Conservation (phyloP, 2,797 vertebrate species). For the Glossophaga mutica region DNA sequence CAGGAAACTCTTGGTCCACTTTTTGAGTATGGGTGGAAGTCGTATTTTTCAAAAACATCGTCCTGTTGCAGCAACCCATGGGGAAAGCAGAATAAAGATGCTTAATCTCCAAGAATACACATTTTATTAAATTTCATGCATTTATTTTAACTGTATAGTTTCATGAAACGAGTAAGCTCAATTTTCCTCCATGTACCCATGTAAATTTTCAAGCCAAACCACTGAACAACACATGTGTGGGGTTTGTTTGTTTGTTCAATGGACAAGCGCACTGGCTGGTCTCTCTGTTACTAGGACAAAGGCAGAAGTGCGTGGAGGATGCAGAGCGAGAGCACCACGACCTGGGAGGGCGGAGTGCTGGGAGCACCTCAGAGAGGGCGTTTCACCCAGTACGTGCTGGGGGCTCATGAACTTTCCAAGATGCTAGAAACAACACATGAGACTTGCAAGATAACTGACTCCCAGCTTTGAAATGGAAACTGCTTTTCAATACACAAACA, state of each 20-base stretch:
- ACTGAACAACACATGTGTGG: background rate
- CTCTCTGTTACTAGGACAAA: background rate
- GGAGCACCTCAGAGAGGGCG: fast-evolving
- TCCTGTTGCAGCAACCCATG: background rate
- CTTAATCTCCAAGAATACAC: background rate
- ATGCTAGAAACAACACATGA: background rate
- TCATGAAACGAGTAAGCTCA: background rate
- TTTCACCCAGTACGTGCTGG: background rate
- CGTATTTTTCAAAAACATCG: background rate
- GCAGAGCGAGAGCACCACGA: fast-evolving
- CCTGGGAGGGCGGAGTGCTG: too few species aligned
- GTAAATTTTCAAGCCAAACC: conserved; percentile 2
- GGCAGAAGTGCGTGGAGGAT: fast-evolving
- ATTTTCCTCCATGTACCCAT: background rate
- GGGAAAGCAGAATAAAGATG: background rate
- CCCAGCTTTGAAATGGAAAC: background rate
- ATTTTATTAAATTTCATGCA: background rate
- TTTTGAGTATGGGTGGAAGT: background rate
- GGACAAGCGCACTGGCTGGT: background rate
- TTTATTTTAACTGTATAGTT: background rate
- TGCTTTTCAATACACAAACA: background rate
- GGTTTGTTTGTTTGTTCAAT: background rate
- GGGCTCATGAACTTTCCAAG: background rate
- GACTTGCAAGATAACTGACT: background rate
- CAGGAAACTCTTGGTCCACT: background rate